These are phyloP conservation scores for Mythimna ferrago DNA, from an alignment of 2,888 invertebrate species.

Conservation along the genomic window DNA sequence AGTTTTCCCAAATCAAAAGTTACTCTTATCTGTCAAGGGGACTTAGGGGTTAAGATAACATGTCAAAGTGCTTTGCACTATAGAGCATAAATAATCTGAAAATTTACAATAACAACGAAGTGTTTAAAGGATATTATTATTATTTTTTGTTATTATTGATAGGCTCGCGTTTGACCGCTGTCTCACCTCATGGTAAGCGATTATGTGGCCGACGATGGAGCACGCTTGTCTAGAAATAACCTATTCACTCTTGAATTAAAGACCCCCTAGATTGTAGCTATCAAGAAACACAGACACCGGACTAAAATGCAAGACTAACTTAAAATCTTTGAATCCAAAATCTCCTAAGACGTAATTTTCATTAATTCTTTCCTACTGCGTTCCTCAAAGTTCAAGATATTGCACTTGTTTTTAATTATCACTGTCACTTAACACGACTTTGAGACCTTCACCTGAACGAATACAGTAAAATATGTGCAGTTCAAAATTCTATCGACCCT, in stretches of 20 bases:
- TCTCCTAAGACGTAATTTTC: background rate
- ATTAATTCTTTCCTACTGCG: background rate
- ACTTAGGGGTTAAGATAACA: background rate
- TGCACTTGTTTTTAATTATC: constrained; percentile 2
- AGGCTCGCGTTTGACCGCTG: too few relatives aligned
- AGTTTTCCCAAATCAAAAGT: background rate
- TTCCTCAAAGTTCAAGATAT: background rate
- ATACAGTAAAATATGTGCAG: constrained; percentile 10
- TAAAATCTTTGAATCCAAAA: background rate
- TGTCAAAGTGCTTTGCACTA: background rate
- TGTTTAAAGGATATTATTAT: background rate
- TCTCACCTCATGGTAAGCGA: too few relatives aligned
- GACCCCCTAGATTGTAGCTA: too few relatives aligned
- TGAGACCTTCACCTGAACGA: background rate
- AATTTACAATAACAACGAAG: background rate
- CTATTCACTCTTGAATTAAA: too few relatives aligned
- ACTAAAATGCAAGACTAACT: background rate
- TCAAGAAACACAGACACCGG: too few relatives aligned
- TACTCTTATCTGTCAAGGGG: background rate
- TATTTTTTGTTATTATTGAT: too few relatives aligned
- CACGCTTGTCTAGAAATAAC: too few relatives aligned
- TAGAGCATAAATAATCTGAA: background rate
- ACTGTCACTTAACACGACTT: background rate
- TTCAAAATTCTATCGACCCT: constrained; percentile 17
- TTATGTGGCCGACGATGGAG: too few relatives aligned